Percentiles rank a stretch among this genome's conserved stretches.
phyloP scores from a whole-genome alignment of 2,888 invertebrate species.

The Hofmannophila pseudospretella region DNA sequence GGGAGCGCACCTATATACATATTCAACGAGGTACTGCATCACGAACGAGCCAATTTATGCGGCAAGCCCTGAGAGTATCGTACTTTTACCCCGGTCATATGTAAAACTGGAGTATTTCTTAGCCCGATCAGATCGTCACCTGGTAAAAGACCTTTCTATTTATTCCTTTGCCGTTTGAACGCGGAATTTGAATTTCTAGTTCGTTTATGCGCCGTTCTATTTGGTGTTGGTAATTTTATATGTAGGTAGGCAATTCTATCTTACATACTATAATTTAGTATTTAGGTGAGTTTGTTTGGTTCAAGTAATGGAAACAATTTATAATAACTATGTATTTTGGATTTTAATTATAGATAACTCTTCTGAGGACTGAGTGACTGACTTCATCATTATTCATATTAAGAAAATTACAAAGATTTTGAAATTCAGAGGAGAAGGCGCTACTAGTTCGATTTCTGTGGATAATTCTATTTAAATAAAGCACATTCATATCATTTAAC shows the following conservation, averaged over 20 bases:
- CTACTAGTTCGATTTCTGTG: too few relatives aligned
- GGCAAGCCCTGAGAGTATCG: slow-evolving; percentile 68
- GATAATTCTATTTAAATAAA: too few relatives aligned
- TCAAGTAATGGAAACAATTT: too few relatives aligned
- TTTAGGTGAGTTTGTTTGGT: too few relatives aligned
- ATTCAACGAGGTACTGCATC: slow-evolving; percentile 77
- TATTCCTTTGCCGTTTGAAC: slow-evolving; percentile 22
- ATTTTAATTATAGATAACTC: too few relatives aligned
- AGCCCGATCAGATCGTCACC: slow-evolving; percentile 64
- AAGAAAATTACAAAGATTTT: too few relatives aligned
- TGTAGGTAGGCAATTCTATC: background rate
- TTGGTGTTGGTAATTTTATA: background rate
- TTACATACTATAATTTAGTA: too few relatives aligned
- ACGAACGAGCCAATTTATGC: slow-evolving; percentile 76
- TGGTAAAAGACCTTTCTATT: slow-evolving; percentile 35
- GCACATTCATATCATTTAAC: too few relatives aligned
- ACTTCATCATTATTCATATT: too few relatives aligned
- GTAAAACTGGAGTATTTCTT: slow-evolving; percentile 72
- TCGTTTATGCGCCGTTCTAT: slow-evolving; percentile 5
- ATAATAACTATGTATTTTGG: too few relatives aligned
- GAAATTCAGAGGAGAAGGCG: too few relatives aligned
- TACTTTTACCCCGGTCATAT: slow-evolving; percentile 70
- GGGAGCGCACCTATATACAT: slow-evolving; percentile 77
- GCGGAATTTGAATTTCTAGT: slow-evolving; percentile 16
- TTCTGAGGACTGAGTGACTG: too few relatives aligned